Conservation (phyloP, 2,888 invertebrate species). For the Apamea monoglypha region DNA sequence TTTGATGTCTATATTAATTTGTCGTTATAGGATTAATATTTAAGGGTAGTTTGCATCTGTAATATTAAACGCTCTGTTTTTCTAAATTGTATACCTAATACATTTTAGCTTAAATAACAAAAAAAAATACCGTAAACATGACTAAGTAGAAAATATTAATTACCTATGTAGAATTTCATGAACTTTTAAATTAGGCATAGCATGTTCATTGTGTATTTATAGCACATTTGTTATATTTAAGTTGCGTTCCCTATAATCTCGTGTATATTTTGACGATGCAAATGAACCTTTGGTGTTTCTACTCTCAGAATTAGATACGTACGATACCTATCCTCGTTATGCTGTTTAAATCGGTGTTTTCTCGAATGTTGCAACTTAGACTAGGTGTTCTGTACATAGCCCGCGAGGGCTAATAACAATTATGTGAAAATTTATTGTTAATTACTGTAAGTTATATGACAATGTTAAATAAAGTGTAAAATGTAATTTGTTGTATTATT, state of each 20-base stretch:
- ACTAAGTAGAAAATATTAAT: slow-evolving; percentile 20
- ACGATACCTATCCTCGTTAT: slow-evolving; percentile 59
- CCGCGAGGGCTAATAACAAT: slow-evolving; percentile 69
- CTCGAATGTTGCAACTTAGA: slow-evolving; percentile 72
- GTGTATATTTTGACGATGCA: slow-evolving; percentile 51
- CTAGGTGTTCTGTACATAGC: slow-evolving; percentile 78
- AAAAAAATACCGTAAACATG: not conserved
- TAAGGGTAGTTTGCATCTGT: slow-evolving; percentile 56
- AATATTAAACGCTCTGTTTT: slow-evolving; percentile 25
- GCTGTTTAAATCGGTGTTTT: slow-evolving; percentile 71
- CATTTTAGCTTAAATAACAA: not conserved
- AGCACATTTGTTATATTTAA: slow-evolving; percentile 16
- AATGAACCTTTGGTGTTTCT: slow-evolving; percentile 50
- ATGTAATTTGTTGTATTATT: slow-evolving; percentile 63
- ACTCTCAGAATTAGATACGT: slow-evolving; percentile 55
- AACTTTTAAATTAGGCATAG: slow-evolving; percentile 28
- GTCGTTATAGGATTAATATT: slow-evolving; percentile 23
- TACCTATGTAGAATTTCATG: slow-evolving; percentile 25
- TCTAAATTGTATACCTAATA: slow-evolving; percentile 7
- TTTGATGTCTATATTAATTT: slow-evolving; percentile 40
- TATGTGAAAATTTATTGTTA: slow-evolving; percentile 83
- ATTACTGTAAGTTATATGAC: slow-evolving; percentile 87
- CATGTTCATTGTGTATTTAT: slow-evolving; percentile 31
- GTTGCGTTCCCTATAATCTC: slow-evolving; percentile 46
- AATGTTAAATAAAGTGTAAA: slow-evolving; percentile 88